A percentile compares a stretch with the other conserved stretches of the same genome.
These are phyloP conservation scores for Malacoraja senta DNA, from an alignment of 2,797 vertebrate genomes.

Conservation along the genomic window DNA sequence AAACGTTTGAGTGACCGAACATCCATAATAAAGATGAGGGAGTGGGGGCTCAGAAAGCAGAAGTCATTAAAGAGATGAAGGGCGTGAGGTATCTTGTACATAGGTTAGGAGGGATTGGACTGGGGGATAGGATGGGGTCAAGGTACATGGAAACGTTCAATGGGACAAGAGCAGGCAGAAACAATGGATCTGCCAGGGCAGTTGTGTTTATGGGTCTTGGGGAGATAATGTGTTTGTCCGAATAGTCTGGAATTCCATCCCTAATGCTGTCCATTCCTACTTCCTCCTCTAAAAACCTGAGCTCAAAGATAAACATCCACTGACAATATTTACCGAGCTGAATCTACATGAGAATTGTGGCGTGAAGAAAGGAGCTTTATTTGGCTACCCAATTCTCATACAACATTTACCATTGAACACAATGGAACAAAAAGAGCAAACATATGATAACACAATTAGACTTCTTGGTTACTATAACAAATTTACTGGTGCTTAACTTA, in stretches of 20 bases:
- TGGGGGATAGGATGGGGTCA: no score
- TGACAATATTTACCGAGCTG: neutral
- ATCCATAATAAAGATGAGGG: no score
- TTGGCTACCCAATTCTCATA: neutral
- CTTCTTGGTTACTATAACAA: neutral
- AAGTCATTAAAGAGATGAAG: no score
- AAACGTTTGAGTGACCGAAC: no score
- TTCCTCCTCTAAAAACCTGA: neutral
- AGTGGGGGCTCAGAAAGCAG: no score
- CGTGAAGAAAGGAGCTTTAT: neutral
- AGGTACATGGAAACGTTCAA: no score
- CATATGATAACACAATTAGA: neutral
- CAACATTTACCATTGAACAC: conserved; percentile 8
- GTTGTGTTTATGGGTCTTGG: neutral
- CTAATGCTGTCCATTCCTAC: neutral
- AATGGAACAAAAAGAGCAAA: neutral
- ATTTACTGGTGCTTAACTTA: neutral
- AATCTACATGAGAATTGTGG: neutral
- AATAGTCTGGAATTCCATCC: neutral
- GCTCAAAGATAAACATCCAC: neutral
- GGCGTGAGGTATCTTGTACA: no score
- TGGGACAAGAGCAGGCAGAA: no score
- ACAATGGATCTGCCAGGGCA: neutral
- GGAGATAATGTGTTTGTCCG: neutral
- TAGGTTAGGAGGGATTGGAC: no score